Evolutionary conservation across 2,888 invertebrate species (phyloP).

Genomic region (Lutraria lutraria): DNA sequence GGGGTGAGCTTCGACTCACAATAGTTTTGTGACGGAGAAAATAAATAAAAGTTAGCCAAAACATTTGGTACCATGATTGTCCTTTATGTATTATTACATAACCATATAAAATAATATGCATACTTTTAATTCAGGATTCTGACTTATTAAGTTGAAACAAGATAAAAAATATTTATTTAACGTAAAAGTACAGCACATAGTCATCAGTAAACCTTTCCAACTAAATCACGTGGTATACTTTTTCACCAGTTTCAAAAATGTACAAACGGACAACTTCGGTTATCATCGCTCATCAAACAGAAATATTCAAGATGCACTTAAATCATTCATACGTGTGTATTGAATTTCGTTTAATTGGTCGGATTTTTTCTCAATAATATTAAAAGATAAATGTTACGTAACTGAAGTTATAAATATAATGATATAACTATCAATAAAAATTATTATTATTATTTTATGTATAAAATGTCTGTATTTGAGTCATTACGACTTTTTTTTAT

Average conservation of each 20-base stretch:
- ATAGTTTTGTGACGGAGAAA: too few relatives aligned
- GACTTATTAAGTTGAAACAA: too few relatives aligned
- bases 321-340: background rate
- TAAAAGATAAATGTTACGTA: background rate
- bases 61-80: too few relatives aligned
- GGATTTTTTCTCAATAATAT: background rate
- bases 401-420: background rate
- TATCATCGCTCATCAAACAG: background rate
- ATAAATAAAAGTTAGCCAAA: too few relatives aligned
- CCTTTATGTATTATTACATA: too few relatives aligned
- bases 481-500: background rate
- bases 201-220: too few relatives aligned
- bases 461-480: background rate
- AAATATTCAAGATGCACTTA: background rate
- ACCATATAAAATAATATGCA: too few relatives aligned
- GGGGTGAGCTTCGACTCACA: too few relatives aligned
- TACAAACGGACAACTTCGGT: background rate
- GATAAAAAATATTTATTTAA: too few relatives aligned
- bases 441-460: conserved; percentile 8
- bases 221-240: too few relatives aligned
- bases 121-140: too few relatives aligned
- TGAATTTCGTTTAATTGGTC: background rate
- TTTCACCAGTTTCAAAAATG: background rate
- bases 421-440: conserved; percentile 17
- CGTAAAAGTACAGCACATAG: too few relatives aligned